Percentiles rank a stretch among this genome's conserved stretches.
Evolutionary conservation across 1,140 invertebrate genomes (phyloP).

Genomic region (Olivierus martensii): DNA sequence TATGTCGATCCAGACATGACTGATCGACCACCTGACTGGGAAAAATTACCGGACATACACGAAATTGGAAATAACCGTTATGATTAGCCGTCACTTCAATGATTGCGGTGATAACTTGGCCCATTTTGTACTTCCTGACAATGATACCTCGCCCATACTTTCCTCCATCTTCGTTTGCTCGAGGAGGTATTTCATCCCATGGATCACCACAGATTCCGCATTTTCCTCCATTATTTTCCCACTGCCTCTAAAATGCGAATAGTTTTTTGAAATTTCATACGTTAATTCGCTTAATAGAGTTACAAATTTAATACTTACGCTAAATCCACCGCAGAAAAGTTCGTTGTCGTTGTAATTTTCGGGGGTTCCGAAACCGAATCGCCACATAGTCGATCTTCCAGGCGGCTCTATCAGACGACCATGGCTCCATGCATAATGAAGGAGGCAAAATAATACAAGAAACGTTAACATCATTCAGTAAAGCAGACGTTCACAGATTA

Average conservation of each 20-base stretch:
- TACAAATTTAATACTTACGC: conserved; percentile 29
- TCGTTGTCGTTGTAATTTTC: conserved; percentile 80
- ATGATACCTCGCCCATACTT: conserved; percentile 73
- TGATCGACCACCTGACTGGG: conserved; percentile 55
- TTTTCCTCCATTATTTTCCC: conserved; percentile 62
- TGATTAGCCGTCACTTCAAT: conserved; percentile 83
- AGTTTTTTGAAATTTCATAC: no score
- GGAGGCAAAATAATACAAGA: no score
- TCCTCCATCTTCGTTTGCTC: conserved; percentile 76
- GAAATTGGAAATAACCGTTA: conserved; percentile 66
- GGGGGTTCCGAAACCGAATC: conserved; percentile 55
- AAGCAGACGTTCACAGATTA: no score
- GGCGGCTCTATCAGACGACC: conserved; percentile 72
- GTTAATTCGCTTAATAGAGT: not conserved
- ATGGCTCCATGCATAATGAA: conserved; percentile 35
- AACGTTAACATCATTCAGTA: no score
- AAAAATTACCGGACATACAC: conserved; percentile 72
- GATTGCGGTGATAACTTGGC: conserved; percentile 55
- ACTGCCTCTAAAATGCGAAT: conserved; percentile 42
- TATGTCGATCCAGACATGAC: conserved; percentile 64
- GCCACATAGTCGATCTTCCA: conserved; percentile 65
- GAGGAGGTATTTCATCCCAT: conserved; percentile 49
- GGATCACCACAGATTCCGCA: conserved; percentile 82
- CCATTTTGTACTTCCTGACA: conserved; percentile 56
- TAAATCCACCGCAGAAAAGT: conserved; percentile 73